These are phyloP conservation scores for Centropyge bicolor DNA, from an alignment of 2,797 vertebrate species.

Conservation along the genomic window DNA sequence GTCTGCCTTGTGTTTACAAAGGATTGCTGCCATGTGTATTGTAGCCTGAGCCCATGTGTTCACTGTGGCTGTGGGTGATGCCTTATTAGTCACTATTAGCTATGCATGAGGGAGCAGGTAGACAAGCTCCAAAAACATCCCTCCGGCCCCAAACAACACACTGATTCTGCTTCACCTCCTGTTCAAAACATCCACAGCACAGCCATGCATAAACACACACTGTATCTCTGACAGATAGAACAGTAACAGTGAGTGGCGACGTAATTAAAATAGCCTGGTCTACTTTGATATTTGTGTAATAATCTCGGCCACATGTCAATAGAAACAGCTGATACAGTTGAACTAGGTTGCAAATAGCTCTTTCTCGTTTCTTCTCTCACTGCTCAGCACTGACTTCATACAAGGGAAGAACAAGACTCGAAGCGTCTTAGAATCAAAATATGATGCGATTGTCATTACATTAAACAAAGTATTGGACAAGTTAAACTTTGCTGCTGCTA, in stretches of 20 bases:
- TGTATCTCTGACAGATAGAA: neutral
- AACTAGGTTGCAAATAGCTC: neutral
- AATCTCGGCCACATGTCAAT: conserved; percentile 2
- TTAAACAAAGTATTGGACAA: neutral
- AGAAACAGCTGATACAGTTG: conserved; percentile 5
- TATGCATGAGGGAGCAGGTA: conserved; percentile 67
- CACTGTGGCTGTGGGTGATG: conserved; percentile 46
- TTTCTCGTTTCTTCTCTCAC: conserved; percentile 22
- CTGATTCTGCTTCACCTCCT: conserved; percentile 62
- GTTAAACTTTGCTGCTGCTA: neutral
- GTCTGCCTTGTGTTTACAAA: conserved; percentile 36
- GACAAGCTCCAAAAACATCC: conserved; percentile 70
- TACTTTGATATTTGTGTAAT: conserved; percentile 25
- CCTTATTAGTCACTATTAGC: conserved; percentile 71
- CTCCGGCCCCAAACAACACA: conserved; percentile 53
- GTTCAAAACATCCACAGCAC: conserved; percentile 16
- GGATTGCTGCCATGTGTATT: conserved; percentile 45
- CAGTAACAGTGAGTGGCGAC: conserved; percentile 2
- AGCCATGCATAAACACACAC: neutral
- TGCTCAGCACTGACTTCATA: conserved; percentile 8
- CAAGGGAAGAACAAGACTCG: too few relatives aligned
- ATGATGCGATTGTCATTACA: too few relatives aligned
- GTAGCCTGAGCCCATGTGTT: conserved; percentile 45
- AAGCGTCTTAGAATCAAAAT: too few relatives aligned
- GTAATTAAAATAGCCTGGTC: conserved; percentile 14